A percentile compares a stretch with the other conserved stretches of the same genome.
phyloP scores from a whole-genome alignment of 2,113 vertebrate genomes.

The Aldabrachelys gigantea region DNA sequence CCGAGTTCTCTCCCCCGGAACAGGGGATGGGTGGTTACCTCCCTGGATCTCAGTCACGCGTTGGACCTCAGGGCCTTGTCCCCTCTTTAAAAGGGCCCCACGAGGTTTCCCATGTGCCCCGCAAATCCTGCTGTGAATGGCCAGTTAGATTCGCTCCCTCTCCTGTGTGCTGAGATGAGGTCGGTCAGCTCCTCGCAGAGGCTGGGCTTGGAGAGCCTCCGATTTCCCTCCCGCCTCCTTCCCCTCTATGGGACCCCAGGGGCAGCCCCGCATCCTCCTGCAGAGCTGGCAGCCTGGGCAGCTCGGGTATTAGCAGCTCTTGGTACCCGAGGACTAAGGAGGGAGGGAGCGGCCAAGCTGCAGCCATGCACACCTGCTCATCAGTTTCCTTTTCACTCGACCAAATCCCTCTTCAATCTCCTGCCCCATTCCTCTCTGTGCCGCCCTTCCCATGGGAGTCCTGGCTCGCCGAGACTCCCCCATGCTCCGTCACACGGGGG shows the following conservation, averaged over 20 bases:
- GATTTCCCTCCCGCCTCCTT: accelerated
- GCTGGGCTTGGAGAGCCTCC: accelerated
- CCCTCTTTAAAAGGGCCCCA: too few relatives aligned
- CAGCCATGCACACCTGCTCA: too few relatives aligned
- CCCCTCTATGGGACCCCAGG: neutral
- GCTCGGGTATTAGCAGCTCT: neutral
- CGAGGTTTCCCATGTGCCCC: too few relatives aligned
- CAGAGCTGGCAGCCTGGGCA: neutral
- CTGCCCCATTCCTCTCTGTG: neutral
- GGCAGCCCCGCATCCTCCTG: neutral
- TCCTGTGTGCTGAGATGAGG: too few relatives aligned
- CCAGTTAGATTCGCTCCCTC: neutral
- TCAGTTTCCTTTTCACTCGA: too few relatives aligned
- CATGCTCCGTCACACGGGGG: too few relatives aligned
- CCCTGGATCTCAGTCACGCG: too few relatives aligned
- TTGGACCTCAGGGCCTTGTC: too few relatives aligned
- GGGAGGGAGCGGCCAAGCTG: too few relatives aligned
- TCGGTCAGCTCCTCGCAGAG: accelerated
- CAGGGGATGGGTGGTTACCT: too few relatives aligned
- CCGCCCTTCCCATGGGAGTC: neutral
- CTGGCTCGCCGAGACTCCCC: too few relatives aligned
- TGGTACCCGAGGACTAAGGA: neutral
- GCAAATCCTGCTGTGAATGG: neutral
- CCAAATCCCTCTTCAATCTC: too few relatives aligned
- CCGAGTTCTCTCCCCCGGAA: neutral